Percentiles rank a stretch among this genome's conserved stretches.
Evolutionary conservation across 2,113 vertebrate genomes (phyloP).

Genomic region (Pelvicachromis taeniatus): DNA sequence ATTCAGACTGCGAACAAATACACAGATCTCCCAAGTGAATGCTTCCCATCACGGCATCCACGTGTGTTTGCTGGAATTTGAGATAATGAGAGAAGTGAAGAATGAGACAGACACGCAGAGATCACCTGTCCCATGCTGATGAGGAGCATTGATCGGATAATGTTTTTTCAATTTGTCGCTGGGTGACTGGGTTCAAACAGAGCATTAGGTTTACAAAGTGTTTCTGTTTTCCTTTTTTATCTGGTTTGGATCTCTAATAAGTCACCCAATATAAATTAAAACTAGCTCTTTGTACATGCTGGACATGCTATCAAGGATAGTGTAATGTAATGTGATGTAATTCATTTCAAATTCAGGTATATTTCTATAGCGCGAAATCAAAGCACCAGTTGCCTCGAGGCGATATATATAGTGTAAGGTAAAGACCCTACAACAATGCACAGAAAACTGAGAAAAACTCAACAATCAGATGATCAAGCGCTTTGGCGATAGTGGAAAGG

Average conservation of each 20-base stretch:
- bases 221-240: not conserved
- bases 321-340: no score
- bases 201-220: not conserved
- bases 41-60: not conserved
- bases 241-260: not conserved
- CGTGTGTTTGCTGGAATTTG: not conserved
- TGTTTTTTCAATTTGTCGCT: not conserved
- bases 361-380: not conserved
- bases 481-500: no score
- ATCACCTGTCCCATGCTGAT: constrained; percentile 26
- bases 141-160: not conserved
- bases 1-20: not conserved
- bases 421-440: not conserved
- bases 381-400: not conserved
- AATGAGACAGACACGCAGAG: not conserved
- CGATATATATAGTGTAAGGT: not conserved
- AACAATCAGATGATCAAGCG: no score
- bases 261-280: not conserved
- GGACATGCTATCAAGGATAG: not conserved
- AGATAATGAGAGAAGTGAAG: constrained; percentile 16
- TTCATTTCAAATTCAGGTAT: not conserved
- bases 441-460: not conserved
- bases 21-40: not conserved
- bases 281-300: not conserved
- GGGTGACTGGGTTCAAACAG: not conserved